phyloP scores from a whole-genome alignment of 30 jellyfish, hydroid and myxozoan genomes.

The Rhopilema esculentum region DNA sequence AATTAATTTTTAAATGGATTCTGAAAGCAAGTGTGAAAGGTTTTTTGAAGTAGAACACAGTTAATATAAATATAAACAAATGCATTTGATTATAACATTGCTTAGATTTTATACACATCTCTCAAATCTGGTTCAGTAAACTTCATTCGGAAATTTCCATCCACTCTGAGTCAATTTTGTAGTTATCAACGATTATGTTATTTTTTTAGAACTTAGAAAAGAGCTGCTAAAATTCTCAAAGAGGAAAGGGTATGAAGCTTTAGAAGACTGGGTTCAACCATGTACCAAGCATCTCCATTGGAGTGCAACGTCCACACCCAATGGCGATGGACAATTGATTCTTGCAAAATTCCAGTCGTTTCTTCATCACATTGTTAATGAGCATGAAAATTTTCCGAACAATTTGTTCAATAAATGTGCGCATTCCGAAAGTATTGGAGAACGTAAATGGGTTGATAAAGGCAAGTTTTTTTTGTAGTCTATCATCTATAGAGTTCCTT shows the following conservation, averaged over 20 bases:
- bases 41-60: not conserved
- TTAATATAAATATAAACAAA: not conserved
- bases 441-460: constrained; percentile 20
- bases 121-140: not conserved
- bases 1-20: not conserved
- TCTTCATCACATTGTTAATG: constrained; percentile 31
- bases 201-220: constrained; percentile 38
- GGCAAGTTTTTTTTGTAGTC: constrained; percentile 3
- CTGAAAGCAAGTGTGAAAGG: not conserved
- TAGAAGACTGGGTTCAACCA: constrained; percentile 41
- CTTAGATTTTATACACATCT: not conserved
- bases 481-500: not conserved
- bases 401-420: constrained; percentile 51
- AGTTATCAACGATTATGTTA: not conserved
- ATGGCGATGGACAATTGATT: constrained; percentile 43
- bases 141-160: not conserved
- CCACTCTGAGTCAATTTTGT: not conserved
- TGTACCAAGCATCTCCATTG: constrained; percentile 47
- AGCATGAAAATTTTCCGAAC: constrained; percentile 32
- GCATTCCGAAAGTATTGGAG: constrained; percentile 1
- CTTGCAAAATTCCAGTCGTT: constrained; percentile 39
- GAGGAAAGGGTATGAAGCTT: constrained; percentile 13
- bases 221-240: constrained; percentile 4
- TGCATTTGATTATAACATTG: not conserved
- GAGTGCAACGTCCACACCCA: constrained; percentile 54